Percentiles rank a stretch among this genome's conserved stretches.
Conservation (phyloP, 2,797 vertebrate genomes). For the Aselliscus stoliczkanus region DNA sequence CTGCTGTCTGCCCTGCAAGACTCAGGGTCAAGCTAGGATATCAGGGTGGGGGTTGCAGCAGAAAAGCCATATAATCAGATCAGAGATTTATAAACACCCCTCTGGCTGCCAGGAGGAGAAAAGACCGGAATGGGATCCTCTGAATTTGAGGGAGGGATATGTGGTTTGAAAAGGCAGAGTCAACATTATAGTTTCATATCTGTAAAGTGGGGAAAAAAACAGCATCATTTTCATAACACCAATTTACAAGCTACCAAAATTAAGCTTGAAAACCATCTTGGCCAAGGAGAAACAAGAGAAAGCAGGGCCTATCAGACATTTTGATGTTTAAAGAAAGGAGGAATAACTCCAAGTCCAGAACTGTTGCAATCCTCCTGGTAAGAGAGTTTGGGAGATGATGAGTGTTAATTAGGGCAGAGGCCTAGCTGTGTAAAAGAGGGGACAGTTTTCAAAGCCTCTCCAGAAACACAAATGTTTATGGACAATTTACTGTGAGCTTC, state of each 20-base stretch:
- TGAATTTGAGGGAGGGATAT: background rate
- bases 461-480: background rate
- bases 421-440: background rate
- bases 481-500: conserved; percentile 19
- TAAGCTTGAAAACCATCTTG: background rate
- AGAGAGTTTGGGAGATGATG: background rate
- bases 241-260: background rate
- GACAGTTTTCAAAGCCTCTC: background rate
- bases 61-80: background rate
- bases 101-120: background rate
- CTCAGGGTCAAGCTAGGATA: background rate
- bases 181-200: background rate
- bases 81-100: background rate
- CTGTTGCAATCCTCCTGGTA: background rate
- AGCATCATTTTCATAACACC: background rate
- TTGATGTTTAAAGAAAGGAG: background rate
- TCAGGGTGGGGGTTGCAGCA: background rate
- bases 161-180: background rate
- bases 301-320: background rate
- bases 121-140: background rate
- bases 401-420: background rate
- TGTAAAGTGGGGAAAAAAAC: background rate
- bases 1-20: background rate
- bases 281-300: background rate
- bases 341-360: background rate